Evolutionary conservation across 2,888 invertebrate species (phyloP).

Genomic region (Caenorhabditis macrosperma): DNA sequence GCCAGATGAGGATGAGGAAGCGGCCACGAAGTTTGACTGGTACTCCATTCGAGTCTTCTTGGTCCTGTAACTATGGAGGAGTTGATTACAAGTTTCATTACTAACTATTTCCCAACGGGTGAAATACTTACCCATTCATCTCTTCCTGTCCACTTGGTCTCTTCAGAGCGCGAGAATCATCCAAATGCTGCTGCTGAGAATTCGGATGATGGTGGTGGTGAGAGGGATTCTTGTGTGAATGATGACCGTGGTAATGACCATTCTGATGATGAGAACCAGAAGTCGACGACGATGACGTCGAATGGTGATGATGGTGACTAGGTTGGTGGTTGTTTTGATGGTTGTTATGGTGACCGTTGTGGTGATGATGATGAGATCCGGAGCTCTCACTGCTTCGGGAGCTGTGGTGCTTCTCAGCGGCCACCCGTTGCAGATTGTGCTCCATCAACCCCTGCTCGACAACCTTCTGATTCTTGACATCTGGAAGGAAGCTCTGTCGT

Average conservation of each 20-base stretch:
- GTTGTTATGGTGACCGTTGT: neutral
- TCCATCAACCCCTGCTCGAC: constrained; percentile 21
- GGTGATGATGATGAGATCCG: neutral
- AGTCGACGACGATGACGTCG: constrained; percentile 7
- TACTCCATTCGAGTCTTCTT: constrained; percentile 29
- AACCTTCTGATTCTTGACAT: constrained; percentile 37
- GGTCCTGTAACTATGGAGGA: constrained; percentile 6
- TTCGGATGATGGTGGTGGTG: neutral
- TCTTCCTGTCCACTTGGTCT: constrained; percentile 3
- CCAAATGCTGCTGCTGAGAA: constrained; percentile 1
- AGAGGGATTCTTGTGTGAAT: neutral
- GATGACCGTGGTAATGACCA: neutral
- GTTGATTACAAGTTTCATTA: neutral
- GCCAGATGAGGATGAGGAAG: neutral
- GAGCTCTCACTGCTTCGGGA: too few relatives aligned
- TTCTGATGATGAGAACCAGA: neutral
- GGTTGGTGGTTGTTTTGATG: neutral
- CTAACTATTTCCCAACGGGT: too few relatives aligned
- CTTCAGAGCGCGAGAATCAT: neutral
- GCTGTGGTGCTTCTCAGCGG: neutral
- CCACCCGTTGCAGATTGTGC: constrained; percentile 2
- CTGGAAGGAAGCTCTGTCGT: constrained; percentile 40
- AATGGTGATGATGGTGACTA: neutral
- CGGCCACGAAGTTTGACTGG: constrained; percentile 1
- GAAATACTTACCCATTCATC: constrained; percentile 3